Base-by-base conservation (phyloP, 1,140 invertebrate genomes). In the Trachymyrmex septentrionalis region DNA sequence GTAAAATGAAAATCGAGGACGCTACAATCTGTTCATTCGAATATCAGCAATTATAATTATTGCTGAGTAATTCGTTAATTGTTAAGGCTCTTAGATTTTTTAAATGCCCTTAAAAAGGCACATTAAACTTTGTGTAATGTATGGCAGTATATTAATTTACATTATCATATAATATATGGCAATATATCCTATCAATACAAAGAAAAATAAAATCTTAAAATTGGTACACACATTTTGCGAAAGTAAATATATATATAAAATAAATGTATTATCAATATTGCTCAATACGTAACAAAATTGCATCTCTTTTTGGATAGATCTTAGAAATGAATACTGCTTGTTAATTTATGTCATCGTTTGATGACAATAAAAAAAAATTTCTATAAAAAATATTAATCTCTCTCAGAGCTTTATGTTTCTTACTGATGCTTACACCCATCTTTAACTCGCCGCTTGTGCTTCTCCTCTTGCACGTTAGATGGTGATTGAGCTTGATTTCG, bases 391-490 rank as follows among this genome's bases (percentile, higher is more conserved):
- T 84, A 75, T 27, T 61, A 1, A 61, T 59, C 50, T 57, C 10
- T 59, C 16, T 57, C 5, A 69, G 12, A 69, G 12, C n/a, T 69
- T n/a, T 21, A 24, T 14, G 14, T 38, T 48, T 21, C 2, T 12
- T 88, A 96, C 78, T 96, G 95, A 59, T 95, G 95, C 75, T 95
- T 96, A 89, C 95, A 96, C 2, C 95, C 92, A 64, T 96, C 95
- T 91, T 96, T 96, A 1, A 95, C 93, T 24, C 95, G 91, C 34
- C 95, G 94, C 66, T 95, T 95, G 6, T 96, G 94, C 72, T 96
- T 96, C 71, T 95, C 95, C 63, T 96, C 96, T 73, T 96, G 96
- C 73, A 94, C 93, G 24, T 96, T 92, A 1, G 95, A 95, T 7
- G 94, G 91, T 10, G 94, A 91, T 90, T 94, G 90, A 3, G 84